A percentile compares a stretch with the other conserved stretches of the same genome.
Evolutionary conservation across 2,797 vertebrate species (phyloP).

Genomic region (Lagocephalus sceleratus): DNA sequence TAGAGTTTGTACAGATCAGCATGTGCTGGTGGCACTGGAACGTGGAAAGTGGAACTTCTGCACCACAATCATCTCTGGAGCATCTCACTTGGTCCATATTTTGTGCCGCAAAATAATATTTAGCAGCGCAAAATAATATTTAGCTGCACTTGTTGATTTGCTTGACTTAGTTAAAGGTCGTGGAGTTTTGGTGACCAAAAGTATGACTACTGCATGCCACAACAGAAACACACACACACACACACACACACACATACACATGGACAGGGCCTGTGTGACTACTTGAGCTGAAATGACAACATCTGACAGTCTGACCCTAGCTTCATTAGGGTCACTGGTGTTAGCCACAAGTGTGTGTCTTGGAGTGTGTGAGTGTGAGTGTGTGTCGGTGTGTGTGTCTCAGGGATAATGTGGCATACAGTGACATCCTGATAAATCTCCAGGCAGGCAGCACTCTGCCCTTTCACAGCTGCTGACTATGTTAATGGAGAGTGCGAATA

Average conservation of each 20-base stretch:
- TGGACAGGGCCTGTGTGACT: not conserved
- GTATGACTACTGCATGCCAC: not conserved
- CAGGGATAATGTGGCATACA: slow-evolving; percentile 44
- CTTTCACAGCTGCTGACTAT: slow-evolving; percentile 67
- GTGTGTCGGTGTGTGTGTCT: slow-evolving; percentile 3
- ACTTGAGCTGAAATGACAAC: too few relatives aligned
- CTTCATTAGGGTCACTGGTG: not conserved
- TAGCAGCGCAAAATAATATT: too few relatives aligned
- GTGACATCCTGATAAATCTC: slow-evolving; percentile 66
- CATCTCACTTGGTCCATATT: too few relatives aligned
- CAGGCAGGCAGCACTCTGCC: slow-evolving; percentile 42
- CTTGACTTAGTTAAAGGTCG: too few relatives aligned
- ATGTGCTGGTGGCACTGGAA: too few relatives aligned
- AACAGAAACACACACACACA: not conserved
- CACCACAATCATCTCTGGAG: too few relatives aligned
- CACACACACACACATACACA: not conserved
- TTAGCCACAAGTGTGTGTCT: not conserved
- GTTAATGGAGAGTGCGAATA: slow-evolving; percentile 53
- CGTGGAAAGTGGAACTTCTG: too few relatives aligned
- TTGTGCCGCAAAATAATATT: too few relatives aligned
- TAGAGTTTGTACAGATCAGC: too few relatives aligned
- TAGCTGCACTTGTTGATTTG: too few relatives aligned
- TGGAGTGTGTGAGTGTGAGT: slow-evolving; percentile 7
- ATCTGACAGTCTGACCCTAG: too few relatives aligned
- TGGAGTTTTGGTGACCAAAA: too few relatives aligned